These are phyloP conservation scores for Drosophila hamatofila DNA, from an alignment of 2,888 invertebrate species.

Conservation along the genomic window DNA sequence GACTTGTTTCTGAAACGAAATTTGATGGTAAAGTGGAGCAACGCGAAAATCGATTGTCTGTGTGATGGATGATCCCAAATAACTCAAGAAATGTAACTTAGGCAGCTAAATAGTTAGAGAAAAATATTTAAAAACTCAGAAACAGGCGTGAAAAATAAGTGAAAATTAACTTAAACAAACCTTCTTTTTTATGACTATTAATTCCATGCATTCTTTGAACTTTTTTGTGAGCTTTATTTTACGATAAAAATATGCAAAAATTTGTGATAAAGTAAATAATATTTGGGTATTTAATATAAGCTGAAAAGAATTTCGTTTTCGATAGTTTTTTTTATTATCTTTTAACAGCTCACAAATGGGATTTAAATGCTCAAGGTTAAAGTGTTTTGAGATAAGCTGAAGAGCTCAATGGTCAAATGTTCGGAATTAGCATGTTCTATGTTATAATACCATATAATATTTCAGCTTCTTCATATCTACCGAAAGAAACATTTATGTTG, in stretches of 20 bases:
- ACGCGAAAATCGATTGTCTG: neutral
- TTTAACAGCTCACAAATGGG: neutral
- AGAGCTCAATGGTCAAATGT: neutral
- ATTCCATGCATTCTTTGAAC: neutral
- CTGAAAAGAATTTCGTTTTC: neutral
- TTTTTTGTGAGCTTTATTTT: neutral
- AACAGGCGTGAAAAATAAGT: neutral
- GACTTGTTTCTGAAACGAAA: slow-evolving; percentile 19
- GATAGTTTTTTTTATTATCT: neutral
- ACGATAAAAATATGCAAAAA: neutral
- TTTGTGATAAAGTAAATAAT: neutral
- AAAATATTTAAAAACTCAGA: no score
- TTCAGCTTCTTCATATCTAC: no score
- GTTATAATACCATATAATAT: neutral
- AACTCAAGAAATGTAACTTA: neutral
- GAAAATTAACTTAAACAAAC: neutral
- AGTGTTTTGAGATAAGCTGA: neutral
- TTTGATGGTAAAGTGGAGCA: neutral
- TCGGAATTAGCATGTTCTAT: neutral
- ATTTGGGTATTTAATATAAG: neutral
- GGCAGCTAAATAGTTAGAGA: neutral
- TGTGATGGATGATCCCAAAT: neutral
- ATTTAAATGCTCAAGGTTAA: neutral
- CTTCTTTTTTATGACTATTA: neutral
- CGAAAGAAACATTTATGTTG: neutral